Conservation (phyloP, 2,797 vertebrate species). For the Neoniphon sammara region DNA sequence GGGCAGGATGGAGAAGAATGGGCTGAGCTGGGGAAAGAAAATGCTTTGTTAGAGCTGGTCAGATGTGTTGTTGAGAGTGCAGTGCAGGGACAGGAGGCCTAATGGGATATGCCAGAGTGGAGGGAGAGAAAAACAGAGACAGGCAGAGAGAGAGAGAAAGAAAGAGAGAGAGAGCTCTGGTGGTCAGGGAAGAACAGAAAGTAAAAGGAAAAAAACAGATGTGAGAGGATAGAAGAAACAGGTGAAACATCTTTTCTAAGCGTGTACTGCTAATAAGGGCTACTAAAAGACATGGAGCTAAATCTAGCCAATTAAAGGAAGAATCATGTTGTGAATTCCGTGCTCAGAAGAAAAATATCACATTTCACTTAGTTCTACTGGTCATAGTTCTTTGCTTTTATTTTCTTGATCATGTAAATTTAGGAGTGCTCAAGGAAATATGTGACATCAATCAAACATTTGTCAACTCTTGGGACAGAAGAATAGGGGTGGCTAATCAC, state of each 20-base stretch:
- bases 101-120: conserved; percentile 71
- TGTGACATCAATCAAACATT: too few relatives aligned
- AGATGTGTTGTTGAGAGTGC: conserved; percentile 67
- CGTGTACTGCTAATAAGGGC: not conserved
- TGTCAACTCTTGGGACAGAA: too few relatives aligned
- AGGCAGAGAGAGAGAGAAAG: conserved; percentile 29
- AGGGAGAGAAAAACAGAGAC: conserved; percentile 33
- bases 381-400: too few relatives aligned
- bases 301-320: too few relatives aligned
- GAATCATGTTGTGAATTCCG: too few relatives aligned
- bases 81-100: conserved; percentile 60
- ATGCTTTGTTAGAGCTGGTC: conserved; percentile 65
- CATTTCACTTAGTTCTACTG: too few relatives aligned
- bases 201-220: conserved; percentile 4
- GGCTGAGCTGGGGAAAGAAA: conserved; percentile 63
- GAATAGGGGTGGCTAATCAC: too few relatives aligned
- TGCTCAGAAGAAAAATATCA: too few relatives aligned
- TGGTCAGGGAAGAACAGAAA: conserved; percentile 32
- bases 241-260: conserved; percentile 21
- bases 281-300: not conserved
- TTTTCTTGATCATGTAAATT: too few relatives aligned
- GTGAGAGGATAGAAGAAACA: conserved; percentile 20
- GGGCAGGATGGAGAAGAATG: conserved; percentile 69
- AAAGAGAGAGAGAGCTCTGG: conserved; percentile 32
- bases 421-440: too few relatives aligned